Evolutionary conservation across 2,797 vertebrate genomes (phyloP).

Genomic region (Artibeus jamaicensis): DNA sequence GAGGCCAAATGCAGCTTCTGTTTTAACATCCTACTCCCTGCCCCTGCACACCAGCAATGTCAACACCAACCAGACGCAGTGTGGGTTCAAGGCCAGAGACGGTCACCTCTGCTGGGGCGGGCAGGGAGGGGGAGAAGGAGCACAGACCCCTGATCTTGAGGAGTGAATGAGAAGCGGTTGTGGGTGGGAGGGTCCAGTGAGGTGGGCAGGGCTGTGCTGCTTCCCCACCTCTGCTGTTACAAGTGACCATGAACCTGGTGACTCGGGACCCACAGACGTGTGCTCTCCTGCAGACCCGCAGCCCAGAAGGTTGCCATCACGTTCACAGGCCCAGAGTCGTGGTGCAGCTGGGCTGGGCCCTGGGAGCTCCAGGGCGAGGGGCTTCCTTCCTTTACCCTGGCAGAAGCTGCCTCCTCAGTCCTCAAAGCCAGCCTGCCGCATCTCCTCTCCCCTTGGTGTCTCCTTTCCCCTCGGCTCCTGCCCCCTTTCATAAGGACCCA

Average conservation of each 20-base stretch:
- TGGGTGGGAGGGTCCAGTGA: background rate
- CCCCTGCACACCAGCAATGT: background rate
- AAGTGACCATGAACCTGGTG: background rate
- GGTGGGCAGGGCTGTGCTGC: background rate
- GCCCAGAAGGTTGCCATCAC: background rate
- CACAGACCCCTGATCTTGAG: background rate
- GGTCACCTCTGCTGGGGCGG: fast-evolving
- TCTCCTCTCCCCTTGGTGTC: background rate
- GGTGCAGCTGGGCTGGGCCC: background rate
- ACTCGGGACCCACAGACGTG: background rate
- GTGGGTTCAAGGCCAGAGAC: background rate
- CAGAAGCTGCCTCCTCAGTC: background rate
- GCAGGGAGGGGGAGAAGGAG: background rate
- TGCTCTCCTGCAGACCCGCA: background rate
- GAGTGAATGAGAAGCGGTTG: too few species aligned
- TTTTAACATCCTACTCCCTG: background rate
- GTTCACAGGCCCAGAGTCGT: fast-evolving
- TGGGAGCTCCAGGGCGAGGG: background rate
- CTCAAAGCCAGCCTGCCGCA: background rate
- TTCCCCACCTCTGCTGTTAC: background rate
- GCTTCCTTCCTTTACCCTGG: background rate
- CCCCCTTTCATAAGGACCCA: background rate
- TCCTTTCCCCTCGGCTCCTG: background rate
- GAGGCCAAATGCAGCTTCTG: background rate
- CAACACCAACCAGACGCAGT: fast-evolving